Percentiles rank a stretch among this genome's conserved stretches.
These are phyloP conservation scores for Nasonia longicornis DNA, from an alignment of 1,140 invertebrate genomes.

Conservation along the genomic window DNA sequence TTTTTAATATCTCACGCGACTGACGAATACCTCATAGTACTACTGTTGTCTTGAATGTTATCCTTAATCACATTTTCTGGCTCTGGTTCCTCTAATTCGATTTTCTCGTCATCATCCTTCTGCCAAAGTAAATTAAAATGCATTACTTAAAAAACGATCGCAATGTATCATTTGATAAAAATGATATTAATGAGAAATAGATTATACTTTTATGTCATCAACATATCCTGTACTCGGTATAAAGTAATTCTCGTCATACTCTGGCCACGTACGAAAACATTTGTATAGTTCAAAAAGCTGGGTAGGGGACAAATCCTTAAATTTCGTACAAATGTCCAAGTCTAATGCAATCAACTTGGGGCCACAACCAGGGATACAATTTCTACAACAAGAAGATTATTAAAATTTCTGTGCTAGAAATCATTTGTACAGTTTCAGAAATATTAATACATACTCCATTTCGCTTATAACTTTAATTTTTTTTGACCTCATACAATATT, in stretches of 20 bases:
- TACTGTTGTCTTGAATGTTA: not conserved
- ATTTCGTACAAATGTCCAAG: conserved; percentile 65
- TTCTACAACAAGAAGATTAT: conserved; percentile 50
- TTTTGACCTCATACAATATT: conserved; percentile 51
- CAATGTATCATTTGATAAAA: not conserved
- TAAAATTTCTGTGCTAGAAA: not conserved
- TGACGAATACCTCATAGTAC: not conserved
- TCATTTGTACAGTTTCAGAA: conserved; percentile 23
- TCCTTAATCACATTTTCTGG: not conserved
- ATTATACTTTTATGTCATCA: conserved; percentile 27
- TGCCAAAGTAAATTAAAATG: not conserved
- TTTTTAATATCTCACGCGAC: not conserved
- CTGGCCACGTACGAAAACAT: conserved; percentile 65
- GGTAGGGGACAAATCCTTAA: conserved; percentile 60
- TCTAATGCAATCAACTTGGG: conserved; percentile 60
- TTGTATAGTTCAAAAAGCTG: conserved; percentile 63
- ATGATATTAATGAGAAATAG: not conserved
- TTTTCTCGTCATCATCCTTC: not conserved
- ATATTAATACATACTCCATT: conserved; percentile 61
- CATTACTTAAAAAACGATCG: not conserved
- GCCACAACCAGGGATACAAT: conserved; percentile 69
- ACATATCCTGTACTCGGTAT: not conserved
- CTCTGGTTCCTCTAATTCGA: not conserved
- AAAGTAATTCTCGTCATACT: conserved; percentile 56
- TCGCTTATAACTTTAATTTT: conserved; percentile 58